Conservation (phyloP, 2,888 invertebrate species). For the Drosophila diplacantha region DNA sequence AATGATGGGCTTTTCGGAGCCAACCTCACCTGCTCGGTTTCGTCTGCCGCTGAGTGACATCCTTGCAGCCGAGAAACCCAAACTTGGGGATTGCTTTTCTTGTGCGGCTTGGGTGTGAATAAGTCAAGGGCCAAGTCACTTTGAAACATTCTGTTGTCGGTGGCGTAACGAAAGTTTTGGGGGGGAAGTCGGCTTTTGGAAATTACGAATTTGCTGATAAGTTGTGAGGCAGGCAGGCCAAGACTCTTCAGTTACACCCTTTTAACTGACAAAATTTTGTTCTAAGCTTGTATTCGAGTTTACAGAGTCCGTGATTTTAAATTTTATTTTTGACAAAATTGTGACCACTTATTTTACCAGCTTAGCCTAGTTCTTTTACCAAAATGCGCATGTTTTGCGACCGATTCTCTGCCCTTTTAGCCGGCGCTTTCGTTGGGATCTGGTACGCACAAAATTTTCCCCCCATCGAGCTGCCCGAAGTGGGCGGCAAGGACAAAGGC, state of each 20-base stretch:
- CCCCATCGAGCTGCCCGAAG: background rate
- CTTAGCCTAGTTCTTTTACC: background rate
- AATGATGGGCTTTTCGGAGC: background rate
- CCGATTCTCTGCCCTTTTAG: constrained; percentile 50
- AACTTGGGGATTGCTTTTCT: constrained; percentile 11
- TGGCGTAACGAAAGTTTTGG: background rate
- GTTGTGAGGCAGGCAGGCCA: background rate
- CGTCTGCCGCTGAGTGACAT: constrained; percentile 23
- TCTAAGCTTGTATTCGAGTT: background rate
- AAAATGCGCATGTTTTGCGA: constrained; percentile 57
- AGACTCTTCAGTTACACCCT: background rate
- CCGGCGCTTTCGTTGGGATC: constrained; percentile 50
- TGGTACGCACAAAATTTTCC: constrained; percentile 58
- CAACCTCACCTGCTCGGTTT: constrained; percentile 9
- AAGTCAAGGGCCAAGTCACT: constrained; percentile 8
- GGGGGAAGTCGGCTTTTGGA: background rate
- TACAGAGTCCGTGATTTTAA: background rate
- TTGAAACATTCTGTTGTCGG: background rate
- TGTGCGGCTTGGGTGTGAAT: constrained; percentile 7
- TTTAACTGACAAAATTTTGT: background rate
- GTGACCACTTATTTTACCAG: background rate
- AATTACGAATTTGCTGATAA: background rate
- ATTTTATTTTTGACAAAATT: constrained; percentile 10
- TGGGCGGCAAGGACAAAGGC: constrained; percentile 10
- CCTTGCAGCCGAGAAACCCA: background rate